Conservation (phyloP, 1,140 invertebrate species). For the Drosophila guanche region DNA sequence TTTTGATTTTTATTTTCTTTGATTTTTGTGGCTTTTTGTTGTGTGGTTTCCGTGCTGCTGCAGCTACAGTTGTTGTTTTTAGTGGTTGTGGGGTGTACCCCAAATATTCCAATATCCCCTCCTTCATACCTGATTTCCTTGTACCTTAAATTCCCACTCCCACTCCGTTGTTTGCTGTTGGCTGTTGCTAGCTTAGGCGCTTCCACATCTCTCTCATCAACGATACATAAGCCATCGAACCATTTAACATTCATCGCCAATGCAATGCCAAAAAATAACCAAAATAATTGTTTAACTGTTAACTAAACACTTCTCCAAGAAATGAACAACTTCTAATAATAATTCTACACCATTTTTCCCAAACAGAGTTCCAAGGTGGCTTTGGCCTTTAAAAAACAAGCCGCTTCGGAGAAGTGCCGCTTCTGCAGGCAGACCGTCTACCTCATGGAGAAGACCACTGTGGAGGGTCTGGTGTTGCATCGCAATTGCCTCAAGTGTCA, state of each 20-base stretch:
- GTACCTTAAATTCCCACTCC: too few relatives aligned
- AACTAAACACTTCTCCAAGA: too few relatives aligned
- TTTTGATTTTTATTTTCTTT: constrained; percentile 6
- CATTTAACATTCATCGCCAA: constrained; percentile 17
- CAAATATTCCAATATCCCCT: background rate
- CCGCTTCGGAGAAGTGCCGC: constrained; percentile 91
- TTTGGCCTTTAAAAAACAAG: constrained; percentile 86
- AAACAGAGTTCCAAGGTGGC: constrained; percentile 86
- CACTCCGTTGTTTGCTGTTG: background rate
- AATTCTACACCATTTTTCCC: background rate
- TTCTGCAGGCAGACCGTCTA: constrained; percentile 95
- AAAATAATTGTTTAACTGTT: background rate
- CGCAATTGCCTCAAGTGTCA: constrained; percentile 91
- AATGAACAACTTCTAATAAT: background rate
- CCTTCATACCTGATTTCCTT: too few relatives aligned
- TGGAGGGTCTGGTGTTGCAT: constrained; percentile 94
- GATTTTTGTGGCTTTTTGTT: constrained; percentile 3
- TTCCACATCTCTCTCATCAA: constrained; percentile 27
- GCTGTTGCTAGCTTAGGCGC: constrained; percentile 40
- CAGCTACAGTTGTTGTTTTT: constrained; percentile 12
- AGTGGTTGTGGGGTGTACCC: constrained; percentile 19
- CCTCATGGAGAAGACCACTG: constrained; percentile 93
- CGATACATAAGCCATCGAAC: constrained; percentile 7
- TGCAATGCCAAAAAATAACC: constrained; percentile 29
- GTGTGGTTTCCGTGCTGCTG: constrained; percentile 16